A percentile compares a stretch with the other conserved stretches of the same genome.
These are phyloP conservation scores for Drosophila neonasuta DNA, from an alignment of 2,888 invertebrate genomes.

Conservation along the genomic window DNA sequence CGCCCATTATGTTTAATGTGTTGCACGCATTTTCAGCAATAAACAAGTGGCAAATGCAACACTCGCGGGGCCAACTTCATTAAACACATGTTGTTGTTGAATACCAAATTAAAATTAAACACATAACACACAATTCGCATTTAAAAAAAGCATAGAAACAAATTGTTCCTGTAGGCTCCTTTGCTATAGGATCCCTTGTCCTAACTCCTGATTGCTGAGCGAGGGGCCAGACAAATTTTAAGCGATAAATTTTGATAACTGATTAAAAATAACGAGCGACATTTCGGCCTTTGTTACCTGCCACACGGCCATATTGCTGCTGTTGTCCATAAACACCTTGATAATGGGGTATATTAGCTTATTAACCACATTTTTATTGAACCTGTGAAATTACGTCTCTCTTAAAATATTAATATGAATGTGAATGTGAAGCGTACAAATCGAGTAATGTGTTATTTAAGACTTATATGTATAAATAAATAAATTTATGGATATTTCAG, in stretches of 20 bases:
- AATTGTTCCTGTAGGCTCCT: slow-evolving; percentile 10
- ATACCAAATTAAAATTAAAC: slow-evolving; percentile 49
- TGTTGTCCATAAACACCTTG: background rate
- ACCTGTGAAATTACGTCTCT: too few species aligned
- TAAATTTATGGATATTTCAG: background rate
- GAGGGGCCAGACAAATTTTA: slow-evolving; percentile 60
- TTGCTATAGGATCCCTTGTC: background rate
- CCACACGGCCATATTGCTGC: slow-evolving; percentile 24
- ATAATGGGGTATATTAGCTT: slow-evolving; percentile 16
- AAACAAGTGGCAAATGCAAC: slow-evolving; percentile 42
- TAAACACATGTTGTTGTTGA: slow-evolving; percentile 57
- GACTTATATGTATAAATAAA: background rate
- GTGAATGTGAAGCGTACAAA: too few species aligned
- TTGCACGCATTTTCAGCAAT: slow-evolving; percentile 34
- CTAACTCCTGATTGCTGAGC: slow-evolving; percentile 7
- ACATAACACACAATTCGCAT: slow-evolving; percentile 13
- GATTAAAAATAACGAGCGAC: slow-evolving; percentile 74
- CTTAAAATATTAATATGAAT: background rate
- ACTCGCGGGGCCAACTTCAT: slow-evolving; percentile 40
- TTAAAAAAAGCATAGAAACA: slow-evolving; percentile 28
- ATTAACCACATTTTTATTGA: too few species aligned
- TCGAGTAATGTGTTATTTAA: too few species aligned
- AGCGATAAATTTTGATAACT: slow-evolving; percentile 73
- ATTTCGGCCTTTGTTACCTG: slow-evolving; percentile 63
- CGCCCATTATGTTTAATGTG: slow-evolving; percentile 66